These are phyloP conservation scores for Eugnorisma glareosa DNA, from an alignment of 2,888 invertebrate species.

Conservation along the genomic window DNA sequence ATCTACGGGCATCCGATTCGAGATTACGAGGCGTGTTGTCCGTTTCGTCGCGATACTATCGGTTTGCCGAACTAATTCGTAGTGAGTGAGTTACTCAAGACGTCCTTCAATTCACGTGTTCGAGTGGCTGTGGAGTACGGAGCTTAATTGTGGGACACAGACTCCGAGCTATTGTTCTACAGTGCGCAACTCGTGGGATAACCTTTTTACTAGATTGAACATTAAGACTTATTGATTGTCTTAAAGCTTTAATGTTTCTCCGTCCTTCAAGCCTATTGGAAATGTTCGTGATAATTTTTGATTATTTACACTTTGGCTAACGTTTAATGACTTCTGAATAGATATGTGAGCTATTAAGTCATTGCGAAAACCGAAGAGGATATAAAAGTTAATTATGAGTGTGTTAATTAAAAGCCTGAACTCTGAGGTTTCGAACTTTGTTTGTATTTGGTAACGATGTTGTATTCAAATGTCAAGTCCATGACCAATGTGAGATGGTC, in stretches of 20 bases:
- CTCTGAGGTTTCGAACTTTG: constrained; percentile 20
- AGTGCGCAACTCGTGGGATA: constrained; percentile 68
- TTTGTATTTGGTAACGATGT: constrained; percentile 47
- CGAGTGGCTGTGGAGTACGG: constrained; percentile 59
- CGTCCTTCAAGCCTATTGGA: constrained; percentile 47
- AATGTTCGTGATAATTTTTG: constrained; percentile 52
- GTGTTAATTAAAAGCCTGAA: constrained; percentile 46
- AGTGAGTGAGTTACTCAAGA: constrained; percentile 69
- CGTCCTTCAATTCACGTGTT: constrained; percentile 72
- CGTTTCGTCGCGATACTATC: constrained; percentile 71
- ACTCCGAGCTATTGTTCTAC: constrained; percentile 66
- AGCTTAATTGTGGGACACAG: constrained; percentile 67
- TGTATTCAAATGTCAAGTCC: constrained; percentile 63
- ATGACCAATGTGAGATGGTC: constrained; percentile 44
- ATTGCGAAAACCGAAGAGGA: constrained; percentile 46
- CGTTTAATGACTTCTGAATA: constrained; percentile 40
- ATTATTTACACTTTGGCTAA: constrained; percentile 51
- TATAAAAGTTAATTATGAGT: constrained; percentile 43
- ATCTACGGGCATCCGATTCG: constrained; percentile 69
- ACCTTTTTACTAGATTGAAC: constrained; percentile 65
- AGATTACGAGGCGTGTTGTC: constrained; percentile 67
- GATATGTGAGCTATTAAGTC: constrained; percentile 33
- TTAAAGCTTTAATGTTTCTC: constrained; percentile 47
- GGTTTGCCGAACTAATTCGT: constrained; percentile 70
- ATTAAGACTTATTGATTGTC: constrained; percentile 58